Evolutionary conservation across 2,113 vertebrate genomes (phyloP).

Genomic region (Cyprinodon tularosa): DNA sequence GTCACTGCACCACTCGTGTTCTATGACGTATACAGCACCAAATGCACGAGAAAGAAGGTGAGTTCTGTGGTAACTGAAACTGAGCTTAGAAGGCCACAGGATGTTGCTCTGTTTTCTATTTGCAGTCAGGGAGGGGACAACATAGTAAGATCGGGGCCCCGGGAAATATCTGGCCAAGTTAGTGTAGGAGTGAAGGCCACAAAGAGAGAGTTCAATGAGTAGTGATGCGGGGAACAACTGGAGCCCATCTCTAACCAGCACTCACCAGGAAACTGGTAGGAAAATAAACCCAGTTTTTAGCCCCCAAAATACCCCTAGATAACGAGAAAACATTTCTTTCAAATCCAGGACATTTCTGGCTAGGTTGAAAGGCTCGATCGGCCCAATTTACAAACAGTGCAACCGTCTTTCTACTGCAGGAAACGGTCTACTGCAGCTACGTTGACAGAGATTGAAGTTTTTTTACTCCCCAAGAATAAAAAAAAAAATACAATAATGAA

Average conservation of each 20-base stretch:
- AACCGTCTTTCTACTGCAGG: no score
- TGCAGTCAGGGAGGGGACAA: constrained; percentile 17
- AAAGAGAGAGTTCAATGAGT: neutral
- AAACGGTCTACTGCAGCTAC: no score
- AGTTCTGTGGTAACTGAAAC: constrained; percentile 12
- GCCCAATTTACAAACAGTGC: no score
- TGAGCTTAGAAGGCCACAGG: constrained; percentile 22
- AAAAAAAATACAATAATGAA: no score
- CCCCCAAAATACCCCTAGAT: neutral
- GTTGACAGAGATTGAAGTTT: no score
- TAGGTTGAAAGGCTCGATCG: neutral
- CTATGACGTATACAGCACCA: constrained; percentile 18
- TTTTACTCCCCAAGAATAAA: no score
- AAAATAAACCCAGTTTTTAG: neutral
- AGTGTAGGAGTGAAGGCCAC: neutral
- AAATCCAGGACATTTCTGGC: neutral
- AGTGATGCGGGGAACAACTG: neutral
- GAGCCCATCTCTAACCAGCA: neutral
- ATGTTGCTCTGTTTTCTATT: constrained; percentile 6
- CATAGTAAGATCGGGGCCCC: neutral
- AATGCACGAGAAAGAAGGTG: neutral
- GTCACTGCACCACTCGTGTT: constrained; percentile 4
- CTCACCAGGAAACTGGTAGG: neutral
- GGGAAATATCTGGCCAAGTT: neutral
- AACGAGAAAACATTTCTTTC: neutral